A percentile compares a stretch with the other conserved stretches of the same genome.
Conservation (phyloP, 2,888 invertebrate species). For the Hesperia comma region DNA sequence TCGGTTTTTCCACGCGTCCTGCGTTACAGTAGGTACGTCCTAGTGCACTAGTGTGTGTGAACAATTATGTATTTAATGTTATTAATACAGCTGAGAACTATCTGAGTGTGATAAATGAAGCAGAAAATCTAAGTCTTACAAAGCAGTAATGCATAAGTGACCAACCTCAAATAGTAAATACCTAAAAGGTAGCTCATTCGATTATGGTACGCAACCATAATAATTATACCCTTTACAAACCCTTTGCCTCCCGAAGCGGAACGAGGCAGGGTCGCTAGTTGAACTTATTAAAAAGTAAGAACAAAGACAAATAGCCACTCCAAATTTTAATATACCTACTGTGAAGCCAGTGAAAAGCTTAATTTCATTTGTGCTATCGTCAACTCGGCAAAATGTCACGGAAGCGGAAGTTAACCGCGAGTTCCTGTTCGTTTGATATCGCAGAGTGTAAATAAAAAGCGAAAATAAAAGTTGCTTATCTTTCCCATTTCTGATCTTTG, state of each 20-base stretch:
- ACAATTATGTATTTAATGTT: too few relatives aligned
- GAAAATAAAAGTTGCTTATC: constrained; percentile 38
- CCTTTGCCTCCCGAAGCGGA: not conserved
- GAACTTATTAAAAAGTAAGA: not conserved
- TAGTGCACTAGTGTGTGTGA: too few relatives aligned
- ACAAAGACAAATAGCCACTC: constrained; percentile 6
- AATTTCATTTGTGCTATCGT: constrained; percentile 29
- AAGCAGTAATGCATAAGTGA: too few relatives aligned
- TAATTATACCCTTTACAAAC: not conserved
- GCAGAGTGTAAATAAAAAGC: constrained; percentile 32
- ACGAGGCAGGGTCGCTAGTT: not conserved
- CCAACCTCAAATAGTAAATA: too few relatives aligned
- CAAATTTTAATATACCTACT: constrained; percentile 12
- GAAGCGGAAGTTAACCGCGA: constrained; percentile 33
- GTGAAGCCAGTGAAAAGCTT: constrained; percentile 8
- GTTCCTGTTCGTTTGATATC: constrained; percentile 27
- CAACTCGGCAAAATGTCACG: constrained; percentile 28
- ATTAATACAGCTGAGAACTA: too few relatives aligned
- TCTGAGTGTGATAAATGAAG: too few relatives aligned
- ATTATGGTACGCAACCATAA: too few relatives aligned
- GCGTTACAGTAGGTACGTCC: too few relatives aligned
- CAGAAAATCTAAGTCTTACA: too few relatives aligned
- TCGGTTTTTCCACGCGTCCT: too few relatives aligned
- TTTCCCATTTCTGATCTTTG: constrained; percentile 37
- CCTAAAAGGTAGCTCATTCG: too few relatives aligned